A percentile compares a stretch with the other conserved stretches of the same genome.
These are phyloP conservation scores for Drosophila bunnanda DNA, from an alignment of 2,888 invertebrate species.

Conservation along the genomic window DNA sequence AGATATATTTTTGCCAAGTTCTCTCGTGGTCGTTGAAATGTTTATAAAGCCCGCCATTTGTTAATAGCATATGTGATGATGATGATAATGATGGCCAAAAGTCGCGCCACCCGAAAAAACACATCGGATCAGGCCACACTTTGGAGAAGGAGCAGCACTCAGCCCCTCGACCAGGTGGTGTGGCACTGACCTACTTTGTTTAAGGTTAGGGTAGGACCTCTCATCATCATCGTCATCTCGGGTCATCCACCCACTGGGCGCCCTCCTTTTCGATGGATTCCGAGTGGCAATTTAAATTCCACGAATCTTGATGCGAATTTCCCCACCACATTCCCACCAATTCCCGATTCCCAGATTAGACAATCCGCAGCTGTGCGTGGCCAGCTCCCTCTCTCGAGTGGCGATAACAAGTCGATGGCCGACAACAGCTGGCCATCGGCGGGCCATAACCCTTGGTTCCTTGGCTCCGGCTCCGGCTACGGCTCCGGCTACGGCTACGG, in stretches of 20 bases:
- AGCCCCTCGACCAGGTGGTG: background rate
- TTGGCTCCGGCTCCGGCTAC: too few relatives aligned
- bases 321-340: background rate
- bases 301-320: too few relatives aligned
- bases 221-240: background rate
- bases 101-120: constrained; percentile 4
- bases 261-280: background rate
- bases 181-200: constrained; percentile 59
- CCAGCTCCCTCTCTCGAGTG: constrained; percentile 13
- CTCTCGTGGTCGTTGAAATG: constrained; percentile 24
- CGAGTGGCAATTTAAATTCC: too few relatives aligned
- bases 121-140: background rate
- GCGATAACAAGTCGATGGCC: constrained; percentile 38
- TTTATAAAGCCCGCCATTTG: constrained; percentile 28
- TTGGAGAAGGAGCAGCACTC: background rate
- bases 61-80: constrained; percentile 20
- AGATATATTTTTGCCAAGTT: constrained; percentile 13
- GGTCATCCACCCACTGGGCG: constrained; percentile 42
- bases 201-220: constrained; percentile 67
- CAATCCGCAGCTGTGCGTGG: constrained; percentile 47
- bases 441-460: constrained; percentile 7
- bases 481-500: too few relatives aligned
- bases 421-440: constrained; percentile 27
- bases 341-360: constrained; percentile 33
- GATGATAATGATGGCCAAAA: constrained; percentile 6